Conservation (phyloP, 2,888 invertebrate genomes). For the Cyrtodaria siliqua region DNA sequence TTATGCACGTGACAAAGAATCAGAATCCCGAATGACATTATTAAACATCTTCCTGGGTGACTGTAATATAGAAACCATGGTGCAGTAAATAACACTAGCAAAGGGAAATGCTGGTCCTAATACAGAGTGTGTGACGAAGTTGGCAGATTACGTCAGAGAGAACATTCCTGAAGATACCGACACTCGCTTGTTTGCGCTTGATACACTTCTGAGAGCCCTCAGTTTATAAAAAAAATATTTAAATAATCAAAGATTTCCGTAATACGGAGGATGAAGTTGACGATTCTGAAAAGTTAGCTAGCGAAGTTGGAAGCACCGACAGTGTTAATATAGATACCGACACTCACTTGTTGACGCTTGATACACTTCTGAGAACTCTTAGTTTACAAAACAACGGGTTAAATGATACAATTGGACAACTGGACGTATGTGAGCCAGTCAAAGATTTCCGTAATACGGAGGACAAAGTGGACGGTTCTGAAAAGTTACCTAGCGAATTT, state of each 20-base stretch:
- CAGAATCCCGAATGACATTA: slow-evolving; percentile 79
- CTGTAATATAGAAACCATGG: slow-evolving; percentile 81
- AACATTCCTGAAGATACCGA: slow-evolving; percentile 85
- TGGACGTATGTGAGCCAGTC: too few species aligned
- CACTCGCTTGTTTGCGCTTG: slow-evolving; percentile 86
- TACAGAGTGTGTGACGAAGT: slow-evolving; percentile 86
- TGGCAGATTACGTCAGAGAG: slow-evolving; percentile 85
- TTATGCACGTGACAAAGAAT: slow-evolving; percentile 87
- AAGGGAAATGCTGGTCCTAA: slow-evolving; percentile 85
- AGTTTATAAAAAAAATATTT: too few species aligned
- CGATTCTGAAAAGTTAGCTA: too few species aligned
- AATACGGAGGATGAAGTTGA: too few species aligned
- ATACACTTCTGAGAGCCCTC: slow-evolving; percentile 68
- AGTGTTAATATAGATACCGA: too few species aligned
- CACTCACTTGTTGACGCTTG: slow-evolving; percentile 86
- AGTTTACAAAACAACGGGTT: not conserved
- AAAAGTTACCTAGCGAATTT: too few species aligned
- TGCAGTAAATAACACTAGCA: slow-evolving; percentile 83
- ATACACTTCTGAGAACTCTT: slow-evolving; percentile 68
- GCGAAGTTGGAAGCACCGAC: too few species aligned
- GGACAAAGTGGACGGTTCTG: too few species aligned
- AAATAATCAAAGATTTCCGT: too few species aligned
- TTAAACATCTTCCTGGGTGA: slow-evolving; percentile 86
- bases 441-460: too few species aligned
- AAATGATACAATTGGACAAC: too few species aligned